These are phyloP conservation scores for Apocheima hispidaria DNA, from an alignment of 2,888 invertebrate genomes.

Conservation along the genomic window DNA sequence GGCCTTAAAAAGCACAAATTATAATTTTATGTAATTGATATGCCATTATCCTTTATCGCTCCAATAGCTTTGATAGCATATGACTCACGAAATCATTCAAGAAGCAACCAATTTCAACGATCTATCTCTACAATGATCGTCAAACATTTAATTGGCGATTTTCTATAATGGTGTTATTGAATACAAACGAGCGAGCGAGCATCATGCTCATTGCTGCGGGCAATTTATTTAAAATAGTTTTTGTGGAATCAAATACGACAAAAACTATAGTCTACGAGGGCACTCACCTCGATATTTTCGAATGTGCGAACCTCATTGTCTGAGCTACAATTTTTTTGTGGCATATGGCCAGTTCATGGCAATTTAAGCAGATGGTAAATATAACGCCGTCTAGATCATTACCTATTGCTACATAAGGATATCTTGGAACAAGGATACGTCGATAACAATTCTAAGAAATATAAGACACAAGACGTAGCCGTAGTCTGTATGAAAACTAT, in stretches of 20 bases:
- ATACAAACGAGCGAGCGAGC: conserved; percentile 55
- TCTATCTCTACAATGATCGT: conserved; percentile 23
- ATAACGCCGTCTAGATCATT: conserved; percentile 26
- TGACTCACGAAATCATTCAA: conserved; percentile 22
- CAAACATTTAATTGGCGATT: conserved; percentile 36
- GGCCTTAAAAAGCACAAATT: not conserved
- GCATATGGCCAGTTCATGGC: conserved; percentile 73
- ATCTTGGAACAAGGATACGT: conserved; percentile 34
- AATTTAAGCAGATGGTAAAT: conserved; percentile 65
- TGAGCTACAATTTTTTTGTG: conserved; percentile 75
- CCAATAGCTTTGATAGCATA: conserved; percentile 10
- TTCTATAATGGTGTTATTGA: conserved; percentile 42
- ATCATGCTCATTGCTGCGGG: conserved; percentile 62
- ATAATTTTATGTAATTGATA: conserved; percentile 13
- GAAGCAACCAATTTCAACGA: conserved; percentile 19
- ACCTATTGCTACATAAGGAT: conserved; percentile 23
- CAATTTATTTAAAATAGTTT: conserved; percentile 72
- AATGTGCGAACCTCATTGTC: conserved; percentile 83
- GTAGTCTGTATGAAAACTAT: conserved; percentile 9
- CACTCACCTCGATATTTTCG: conserved; percentile 79
- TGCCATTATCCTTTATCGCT: conserved; percentile 6
- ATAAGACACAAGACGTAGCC: conserved; percentile 33
- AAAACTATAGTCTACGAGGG: conserved; percentile 78
- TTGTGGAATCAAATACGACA: conserved; percentile 69
- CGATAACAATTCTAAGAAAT: conserved; percentile 42